phyloP scores from a whole-genome alignment of 2,888 invertebrate species.

The Tinea semifulvella region DNA sequence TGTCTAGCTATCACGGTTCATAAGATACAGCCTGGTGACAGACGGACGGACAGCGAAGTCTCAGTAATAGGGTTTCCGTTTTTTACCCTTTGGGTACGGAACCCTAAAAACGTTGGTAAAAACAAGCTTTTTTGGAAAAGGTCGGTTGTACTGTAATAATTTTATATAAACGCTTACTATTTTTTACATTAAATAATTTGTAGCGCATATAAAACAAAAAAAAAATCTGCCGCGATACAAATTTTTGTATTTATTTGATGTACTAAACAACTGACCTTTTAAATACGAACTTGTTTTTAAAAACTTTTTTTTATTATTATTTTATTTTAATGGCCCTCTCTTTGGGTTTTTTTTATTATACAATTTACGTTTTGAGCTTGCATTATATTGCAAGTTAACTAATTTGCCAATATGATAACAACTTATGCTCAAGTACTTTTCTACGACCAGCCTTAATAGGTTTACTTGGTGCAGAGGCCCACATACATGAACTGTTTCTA shows the following conservation, averaged over 20 bases:
- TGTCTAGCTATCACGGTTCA: background rate
- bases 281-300: background rate
- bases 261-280: too few relatives aligned
- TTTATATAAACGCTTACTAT: background rate
- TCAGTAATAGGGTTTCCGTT: background rate
- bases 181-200: background rate
- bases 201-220: background rate
- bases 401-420: constrained; percentile 17
- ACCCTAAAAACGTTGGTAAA: background rate
- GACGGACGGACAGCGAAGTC: background rate
- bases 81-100: background rate
- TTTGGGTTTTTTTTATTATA: constrained; percentile 20
- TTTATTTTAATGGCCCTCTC: constrained; percentile 17
- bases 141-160: background rate
- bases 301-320: background rate
- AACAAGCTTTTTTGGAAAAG: background rate
- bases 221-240: background rate
- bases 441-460: constrained; percentile 18
- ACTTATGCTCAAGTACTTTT: constrained; percentile 19
- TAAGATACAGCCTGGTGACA: background rate
- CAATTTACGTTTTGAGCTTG: constrained; percentile 18
- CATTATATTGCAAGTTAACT: constrained; percentile 3
- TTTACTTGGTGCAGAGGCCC: constrained; percentile 18
- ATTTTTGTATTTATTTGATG: background rate
- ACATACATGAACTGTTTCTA: constrained; percentile 17